Percentiles rank a stretch among this genome's conserved stretches.
Conservation (phyloP, 2,797 vertebrate species). For the Tauraco hartlaubi region DNA sequence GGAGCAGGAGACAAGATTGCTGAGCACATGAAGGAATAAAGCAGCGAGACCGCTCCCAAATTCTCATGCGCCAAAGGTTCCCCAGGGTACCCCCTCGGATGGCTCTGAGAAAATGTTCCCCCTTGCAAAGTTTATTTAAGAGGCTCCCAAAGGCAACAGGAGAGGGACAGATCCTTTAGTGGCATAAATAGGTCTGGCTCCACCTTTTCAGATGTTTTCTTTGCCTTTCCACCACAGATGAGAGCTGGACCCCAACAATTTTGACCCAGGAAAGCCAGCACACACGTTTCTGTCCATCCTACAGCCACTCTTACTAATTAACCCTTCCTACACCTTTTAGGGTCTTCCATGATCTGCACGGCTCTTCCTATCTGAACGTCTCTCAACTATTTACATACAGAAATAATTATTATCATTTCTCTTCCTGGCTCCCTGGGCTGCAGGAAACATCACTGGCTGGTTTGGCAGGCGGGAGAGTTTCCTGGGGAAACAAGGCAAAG, state of each 20-base stretch:
- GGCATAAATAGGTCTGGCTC: not conserved
- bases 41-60: not conserved
- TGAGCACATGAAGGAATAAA: not conserved
- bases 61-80: not conserved
- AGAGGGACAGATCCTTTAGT: not conserved
- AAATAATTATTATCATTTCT: not conserved
- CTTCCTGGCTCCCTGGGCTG: not conserved
- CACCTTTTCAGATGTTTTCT: not conserved
- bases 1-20: not conserved
- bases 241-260: not conserved
- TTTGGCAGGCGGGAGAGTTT: slow-evolving; percentile 23
- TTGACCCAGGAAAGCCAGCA: not conserved
- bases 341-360: not conserved
- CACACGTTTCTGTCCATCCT: accelerated
- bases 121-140: not conserved
- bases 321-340: not conserved
- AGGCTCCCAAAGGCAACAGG: not conserved
- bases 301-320: accelerated
- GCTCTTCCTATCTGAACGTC: not conserved
- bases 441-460: not conserved
- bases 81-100: accelerated
- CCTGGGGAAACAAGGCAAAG: not conserved
- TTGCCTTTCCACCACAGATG: not conserved
- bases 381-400: not conserved
- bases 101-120: not conserved